Evolutionary conservation across 2,113 vertebrate genomes (phyloP).

Genomic region (Charina bottae): DNA sequence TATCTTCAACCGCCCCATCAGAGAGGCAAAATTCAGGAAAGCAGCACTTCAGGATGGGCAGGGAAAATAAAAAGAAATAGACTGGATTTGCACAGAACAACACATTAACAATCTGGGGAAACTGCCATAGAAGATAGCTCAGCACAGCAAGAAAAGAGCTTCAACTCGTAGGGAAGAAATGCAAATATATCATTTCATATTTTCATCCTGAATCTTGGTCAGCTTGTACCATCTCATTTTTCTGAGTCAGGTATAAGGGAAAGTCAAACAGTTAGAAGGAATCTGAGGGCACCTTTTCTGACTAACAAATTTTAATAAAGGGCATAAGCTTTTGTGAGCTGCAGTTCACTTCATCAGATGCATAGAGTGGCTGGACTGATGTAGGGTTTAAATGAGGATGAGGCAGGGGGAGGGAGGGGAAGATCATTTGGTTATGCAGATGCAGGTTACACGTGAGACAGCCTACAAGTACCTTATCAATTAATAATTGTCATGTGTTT

Average conservation of each 20-base stretch:
- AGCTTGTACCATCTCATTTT: background rate
- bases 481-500: background rate
- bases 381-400: background rate
- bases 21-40: background rate
- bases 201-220: background rate
- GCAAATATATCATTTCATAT: background rate
- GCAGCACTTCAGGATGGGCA: background rate
- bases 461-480: background rate
- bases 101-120: background rate
- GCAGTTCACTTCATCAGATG: background rate
- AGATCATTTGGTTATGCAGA: background rate
- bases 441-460: background rate
- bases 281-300: background rate
- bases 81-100: background rate
- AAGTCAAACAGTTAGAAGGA: background rate
- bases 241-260: background rate
- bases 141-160: background rate
- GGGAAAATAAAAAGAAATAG: background rate
- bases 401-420: background rate
- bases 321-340: background rate
- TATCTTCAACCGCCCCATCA: background rate
- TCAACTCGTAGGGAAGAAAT: background rate
- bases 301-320: background rate
- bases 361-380: background rate
- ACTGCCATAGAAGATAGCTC: background rate